Percentiles rank a stretch among this genome's conserved stretches.
Evolutionary conservation across 2,113 vertebrate genomes (phyloP).

Genomic region (Suricata suricatta): DNA sequence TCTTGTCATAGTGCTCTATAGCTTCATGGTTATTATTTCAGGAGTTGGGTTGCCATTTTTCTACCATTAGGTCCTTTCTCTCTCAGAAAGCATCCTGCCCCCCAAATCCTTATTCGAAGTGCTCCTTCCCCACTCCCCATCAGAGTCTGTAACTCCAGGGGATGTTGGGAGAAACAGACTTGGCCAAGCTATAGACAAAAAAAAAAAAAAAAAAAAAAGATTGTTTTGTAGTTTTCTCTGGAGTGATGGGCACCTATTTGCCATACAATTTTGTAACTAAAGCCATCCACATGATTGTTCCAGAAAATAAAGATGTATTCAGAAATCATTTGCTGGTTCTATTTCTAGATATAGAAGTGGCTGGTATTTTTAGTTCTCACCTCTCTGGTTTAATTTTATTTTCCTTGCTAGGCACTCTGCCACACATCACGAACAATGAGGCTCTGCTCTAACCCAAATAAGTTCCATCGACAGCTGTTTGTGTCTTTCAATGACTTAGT

Average conservation of each 20-base stretch:
- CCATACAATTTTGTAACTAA: background rate
- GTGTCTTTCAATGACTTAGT: slow-evolving; percentile 34
- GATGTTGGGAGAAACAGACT: background rate
- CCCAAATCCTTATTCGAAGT: background rate
- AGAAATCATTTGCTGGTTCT: background rate
- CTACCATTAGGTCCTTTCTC: background rate
- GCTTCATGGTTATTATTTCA: background rate
- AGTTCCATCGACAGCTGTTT: slow-evolving; percentile 31
- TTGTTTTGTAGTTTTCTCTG: background rate
- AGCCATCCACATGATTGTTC: background rate
- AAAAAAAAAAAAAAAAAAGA: background rate
- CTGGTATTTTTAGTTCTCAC: slow-evolving; percentile 39
- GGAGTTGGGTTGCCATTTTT: background rate
- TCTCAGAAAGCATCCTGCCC: background rate
- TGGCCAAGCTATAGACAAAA: background rate
- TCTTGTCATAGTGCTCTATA: background rate
- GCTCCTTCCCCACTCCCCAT: background rate
- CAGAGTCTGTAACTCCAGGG: background rate
- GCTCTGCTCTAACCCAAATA: slow-evolving; percentile 39
- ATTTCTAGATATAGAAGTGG: slow-evolving; percentile 2
- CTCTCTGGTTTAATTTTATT: background rate
- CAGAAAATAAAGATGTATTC: background rate
- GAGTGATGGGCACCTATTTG: background rate
- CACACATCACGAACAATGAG: background rate
- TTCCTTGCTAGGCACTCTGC: slow-evolving; percentile 27